Percentiles rank a stretch among this genome's conserved stretches.
phyloP scores from a whole-genome alignment of 1,140 invertebrate species.

The Calephelis virginiensis region DNA sequence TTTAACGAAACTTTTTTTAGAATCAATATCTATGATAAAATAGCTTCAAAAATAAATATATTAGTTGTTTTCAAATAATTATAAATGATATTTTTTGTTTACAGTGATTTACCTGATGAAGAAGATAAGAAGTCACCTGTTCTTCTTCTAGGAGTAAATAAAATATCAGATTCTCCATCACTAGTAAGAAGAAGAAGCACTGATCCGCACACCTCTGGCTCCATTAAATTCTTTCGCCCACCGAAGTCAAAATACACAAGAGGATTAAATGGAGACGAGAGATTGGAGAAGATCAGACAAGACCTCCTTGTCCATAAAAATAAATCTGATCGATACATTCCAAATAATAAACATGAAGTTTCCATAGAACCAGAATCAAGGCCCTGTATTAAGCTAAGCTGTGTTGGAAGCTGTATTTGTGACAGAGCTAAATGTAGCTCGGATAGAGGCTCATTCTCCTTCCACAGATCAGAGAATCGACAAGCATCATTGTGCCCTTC shows the following conservation, averaged over 20 bases:
- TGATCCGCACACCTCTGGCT: slow-evolving; percentile 59
- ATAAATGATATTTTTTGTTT: slow-evolving; percentile 40
- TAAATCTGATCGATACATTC: slow-evolving; percentile 65
- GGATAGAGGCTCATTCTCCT: slow-evolving; percentile 64
- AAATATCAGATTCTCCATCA: slow-evolving; percentile 68
- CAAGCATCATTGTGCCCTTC: slow-evolving; percentile 55
- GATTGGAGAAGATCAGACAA: slow-evolving; percentile 68
- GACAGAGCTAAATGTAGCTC: slow-evolving; percentile 54
- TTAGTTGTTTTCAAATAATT: not conserved
- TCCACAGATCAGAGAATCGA: slow-evolving; percentile 57
- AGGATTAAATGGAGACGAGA: slow-evolving; percentile 65
- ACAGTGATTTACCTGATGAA: slow-evolving; percentile 70
- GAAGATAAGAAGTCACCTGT: slow-evolving; percentile 72
- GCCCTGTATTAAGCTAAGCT: slow-evolving; percentile 54
- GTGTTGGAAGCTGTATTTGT: slow-evolving; percentile 61
- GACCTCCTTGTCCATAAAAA: slow-evolving; percentile 69
- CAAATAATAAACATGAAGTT: slow-evolving; percentile 51
- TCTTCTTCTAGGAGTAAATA: slow-evolving; percentile 68
- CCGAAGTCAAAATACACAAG: slow-evolving; percentile 70
- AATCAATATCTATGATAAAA: not conserved
- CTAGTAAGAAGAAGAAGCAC: slow-evolving; percentile 55
- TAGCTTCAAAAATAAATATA: not conserved
- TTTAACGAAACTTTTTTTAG: no score
- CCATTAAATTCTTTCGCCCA: slow-evolving; percentile 65
- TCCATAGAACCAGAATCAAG: slow-evolving; percentile 51